Percentiles rank a stretch among this genome's conserved stretches.
Evolutionary conservation across 2,113 vertebrate species (phyloP).

Genomic region (Athene cunicularia): DNA sequence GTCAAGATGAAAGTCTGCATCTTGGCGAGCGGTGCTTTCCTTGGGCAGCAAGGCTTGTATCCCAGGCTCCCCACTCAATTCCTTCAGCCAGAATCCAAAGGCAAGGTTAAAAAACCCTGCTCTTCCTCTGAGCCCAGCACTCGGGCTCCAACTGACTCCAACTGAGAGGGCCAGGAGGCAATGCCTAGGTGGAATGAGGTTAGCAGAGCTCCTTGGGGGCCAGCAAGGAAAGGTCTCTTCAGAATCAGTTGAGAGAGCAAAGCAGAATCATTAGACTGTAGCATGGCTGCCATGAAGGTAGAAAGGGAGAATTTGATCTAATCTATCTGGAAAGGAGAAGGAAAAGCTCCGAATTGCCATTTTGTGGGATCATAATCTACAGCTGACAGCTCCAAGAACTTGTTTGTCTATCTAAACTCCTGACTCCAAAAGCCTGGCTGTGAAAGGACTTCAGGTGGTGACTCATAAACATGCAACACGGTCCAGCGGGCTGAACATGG

Average conservation of each 20-base stretch:
- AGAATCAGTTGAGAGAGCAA: not conserved
- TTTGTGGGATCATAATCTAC: not conserved
- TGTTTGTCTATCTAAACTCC: not conserved
- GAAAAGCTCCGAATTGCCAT: not conserved
- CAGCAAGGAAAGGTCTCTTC: not conserved
- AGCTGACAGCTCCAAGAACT: not conserved
- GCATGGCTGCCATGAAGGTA: not conserved
- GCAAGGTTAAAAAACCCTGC: not conserved
- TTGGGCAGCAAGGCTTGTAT: slow-evolving; percentile 15
- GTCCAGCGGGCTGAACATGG: not conserved
- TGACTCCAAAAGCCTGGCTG: not conserved
- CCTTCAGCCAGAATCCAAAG: not conserved
- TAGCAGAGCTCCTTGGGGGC: not conserved
- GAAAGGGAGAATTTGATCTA: not conserved
- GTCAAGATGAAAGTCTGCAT: slow-evolving; percentile 15
- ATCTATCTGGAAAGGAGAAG: not conserved
- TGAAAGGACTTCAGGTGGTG: not conserved
- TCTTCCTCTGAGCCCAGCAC: not conserved
- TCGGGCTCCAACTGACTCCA: not conserved
- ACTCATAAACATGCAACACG: not conserved
- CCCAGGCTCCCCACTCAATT: not conserved
- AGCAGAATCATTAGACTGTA: not conserved
- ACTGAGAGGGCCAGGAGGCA: not conserved
- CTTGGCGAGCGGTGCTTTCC: slow-evolving; percentile 3
- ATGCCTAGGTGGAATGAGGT: not conserved